Conservation (phyloP, 2,113 vertebrate genomes). For the Sterrhoptilus dennistouni region DNA sequence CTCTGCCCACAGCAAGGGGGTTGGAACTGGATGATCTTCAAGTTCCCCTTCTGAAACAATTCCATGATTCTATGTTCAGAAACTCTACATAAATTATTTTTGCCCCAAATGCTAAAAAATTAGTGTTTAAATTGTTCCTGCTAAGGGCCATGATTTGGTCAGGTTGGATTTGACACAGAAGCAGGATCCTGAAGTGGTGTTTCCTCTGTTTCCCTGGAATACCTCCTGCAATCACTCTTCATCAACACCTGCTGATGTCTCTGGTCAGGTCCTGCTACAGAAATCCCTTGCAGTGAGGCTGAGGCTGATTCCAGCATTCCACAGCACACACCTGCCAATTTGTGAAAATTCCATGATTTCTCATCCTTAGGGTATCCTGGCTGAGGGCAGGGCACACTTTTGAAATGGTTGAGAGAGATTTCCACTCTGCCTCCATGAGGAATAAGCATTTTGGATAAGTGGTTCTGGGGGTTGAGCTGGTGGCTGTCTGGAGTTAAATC, state of each 20-base stretch:
- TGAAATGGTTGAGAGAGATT: neutral
- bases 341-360: neutral
- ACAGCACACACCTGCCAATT: neutral
- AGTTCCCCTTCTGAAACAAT: neutral
- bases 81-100: neutral
- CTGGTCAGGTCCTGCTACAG: accelerated
- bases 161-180: neutral
- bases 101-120: neutral
- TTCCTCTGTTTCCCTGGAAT: neutral
- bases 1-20: accelerated
- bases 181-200: neutral
- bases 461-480: neutral
- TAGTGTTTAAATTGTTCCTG: neutral
- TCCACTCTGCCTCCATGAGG: neutral
- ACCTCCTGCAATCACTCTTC: neutral
- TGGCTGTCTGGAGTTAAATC: neutral
- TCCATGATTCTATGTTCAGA: neutral
- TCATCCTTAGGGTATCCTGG: neutral
- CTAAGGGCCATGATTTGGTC: neutral
- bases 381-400: neutral
- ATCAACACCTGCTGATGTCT: neutral
- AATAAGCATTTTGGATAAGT: neutral
- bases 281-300: neutral
- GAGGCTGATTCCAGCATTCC: neutral
- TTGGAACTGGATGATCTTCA: neutral